Conservation (phyloP, 2,797 vertebrate genomes). For the Onychomys arenicola region DNA sequence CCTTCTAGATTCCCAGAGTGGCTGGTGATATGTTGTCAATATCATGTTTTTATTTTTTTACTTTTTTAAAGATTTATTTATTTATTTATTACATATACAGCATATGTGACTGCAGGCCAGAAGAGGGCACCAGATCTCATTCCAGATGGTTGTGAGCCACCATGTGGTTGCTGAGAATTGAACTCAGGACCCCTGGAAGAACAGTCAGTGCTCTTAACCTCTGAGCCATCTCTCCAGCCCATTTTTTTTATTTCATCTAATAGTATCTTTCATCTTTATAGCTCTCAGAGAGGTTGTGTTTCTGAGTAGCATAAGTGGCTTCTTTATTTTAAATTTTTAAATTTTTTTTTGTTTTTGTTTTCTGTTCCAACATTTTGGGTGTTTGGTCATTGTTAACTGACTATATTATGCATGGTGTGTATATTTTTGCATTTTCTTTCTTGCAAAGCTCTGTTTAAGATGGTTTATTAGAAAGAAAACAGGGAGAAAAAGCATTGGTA, state of each 20-base stretch:
- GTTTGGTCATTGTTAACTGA: conserved; percentile 1
- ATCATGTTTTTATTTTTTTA: background rate
- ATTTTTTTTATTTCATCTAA: conserved; percentile 20
- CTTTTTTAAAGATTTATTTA: no score
- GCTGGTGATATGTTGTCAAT: background rate
- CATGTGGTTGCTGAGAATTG: no score
- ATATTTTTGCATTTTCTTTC: background rate
- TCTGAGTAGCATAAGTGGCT: background rate
- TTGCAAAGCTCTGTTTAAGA: conserved; percentile 29
- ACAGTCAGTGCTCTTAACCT: no score
- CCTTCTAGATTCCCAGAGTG: background rate
- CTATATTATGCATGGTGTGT: background rate
- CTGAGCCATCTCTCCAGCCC: no score
- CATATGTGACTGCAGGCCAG: no score
- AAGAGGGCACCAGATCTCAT: no score
- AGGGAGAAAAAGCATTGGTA: background rate
- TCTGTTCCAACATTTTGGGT: background rate
- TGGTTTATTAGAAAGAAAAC: conserved; percentile 18
- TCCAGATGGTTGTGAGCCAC: no score
- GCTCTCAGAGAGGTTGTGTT: background rate
- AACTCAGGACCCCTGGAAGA: no score
- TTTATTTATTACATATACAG: no score
- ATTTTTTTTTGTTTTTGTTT: background rate
- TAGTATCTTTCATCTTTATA: conserved; percentile 2
- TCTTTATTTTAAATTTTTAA: background rate